Percentiles rank a stretch among this genome's conserved stretches.
Evolutionary conservation across 2,888 invertebrate species (phyloP).

Genomic region (Heteromurus nitidus): DNA sequence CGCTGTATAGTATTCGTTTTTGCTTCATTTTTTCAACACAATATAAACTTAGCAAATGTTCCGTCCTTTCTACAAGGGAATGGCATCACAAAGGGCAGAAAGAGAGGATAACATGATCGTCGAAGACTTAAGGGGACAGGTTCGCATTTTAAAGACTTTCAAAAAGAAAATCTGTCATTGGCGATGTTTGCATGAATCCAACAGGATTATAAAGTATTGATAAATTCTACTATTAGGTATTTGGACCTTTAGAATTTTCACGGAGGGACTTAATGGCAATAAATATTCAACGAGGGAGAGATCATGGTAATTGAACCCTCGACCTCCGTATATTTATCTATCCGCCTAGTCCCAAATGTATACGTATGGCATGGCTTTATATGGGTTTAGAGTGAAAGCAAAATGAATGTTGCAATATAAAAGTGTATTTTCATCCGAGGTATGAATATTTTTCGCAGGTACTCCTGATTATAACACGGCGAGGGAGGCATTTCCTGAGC

Average conservation of each 20-base stretch:
- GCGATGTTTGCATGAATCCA: no score
- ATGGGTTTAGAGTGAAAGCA: no score
- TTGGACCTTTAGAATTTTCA: constrained; percentile 80
- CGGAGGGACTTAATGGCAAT: constrained; percentile 80
- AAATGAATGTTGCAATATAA: no score
- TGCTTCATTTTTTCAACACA: not conserved
- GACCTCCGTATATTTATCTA: no score
- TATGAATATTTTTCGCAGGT: constrained; percentile 36
- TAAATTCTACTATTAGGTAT: no score
- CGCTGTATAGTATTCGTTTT: not conserved
- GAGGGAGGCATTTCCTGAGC: constrained; percentile 77
- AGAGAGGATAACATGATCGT: constrained; percentile 79
- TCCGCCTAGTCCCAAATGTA: no score
- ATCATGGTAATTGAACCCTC: constrained; percentile 80
- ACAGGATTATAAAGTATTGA: no score
- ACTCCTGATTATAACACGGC: constrained; percentile 80
- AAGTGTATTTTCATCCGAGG: no score
- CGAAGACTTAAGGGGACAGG: constrained; percentile 79
- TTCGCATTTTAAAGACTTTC: no score
- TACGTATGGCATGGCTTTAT: no score
- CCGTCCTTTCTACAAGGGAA: constrained; percentile 42
- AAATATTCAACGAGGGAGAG: constrained; percentile 79
- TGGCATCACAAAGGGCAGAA: constrained; percentile 76
- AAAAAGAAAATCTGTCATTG: no score
- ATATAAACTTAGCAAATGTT: no score